These are phyloP conservation scores for Polypterus bichir DNA, from an alignment of 2,113 vertebrate genomes.

Conservation along the genomic window DNA sequence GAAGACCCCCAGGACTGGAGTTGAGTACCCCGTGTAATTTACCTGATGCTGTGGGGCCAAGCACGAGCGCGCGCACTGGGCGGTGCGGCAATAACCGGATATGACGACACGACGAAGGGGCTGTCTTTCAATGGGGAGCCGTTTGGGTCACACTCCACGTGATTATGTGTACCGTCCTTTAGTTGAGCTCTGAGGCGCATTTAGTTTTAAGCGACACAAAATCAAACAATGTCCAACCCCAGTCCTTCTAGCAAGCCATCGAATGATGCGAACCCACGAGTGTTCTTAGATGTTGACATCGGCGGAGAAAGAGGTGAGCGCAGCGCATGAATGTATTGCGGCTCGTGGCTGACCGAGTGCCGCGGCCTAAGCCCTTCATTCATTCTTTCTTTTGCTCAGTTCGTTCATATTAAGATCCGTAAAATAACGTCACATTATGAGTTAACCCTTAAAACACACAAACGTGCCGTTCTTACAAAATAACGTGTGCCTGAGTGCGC, in stretches of 20 bases:
- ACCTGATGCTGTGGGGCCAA: neutral
- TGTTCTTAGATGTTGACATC: conserved; percentile 76
- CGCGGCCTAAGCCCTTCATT: no score
- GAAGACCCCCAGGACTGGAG: no score
- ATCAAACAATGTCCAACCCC: conserved; percentile 34
- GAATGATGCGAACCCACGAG: conserved; percentile 55
- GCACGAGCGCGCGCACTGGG: neutral
- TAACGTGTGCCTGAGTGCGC: no score
- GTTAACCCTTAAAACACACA: no score
- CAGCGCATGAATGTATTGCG: neutral
- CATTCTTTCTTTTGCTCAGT: no score
- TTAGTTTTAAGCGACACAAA: neutral
- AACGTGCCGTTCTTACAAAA: no score
- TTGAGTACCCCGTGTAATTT: no score
- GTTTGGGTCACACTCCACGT: neutral
- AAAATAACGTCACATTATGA: no score
- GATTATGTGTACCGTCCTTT: no score
- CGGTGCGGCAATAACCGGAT: neutral
- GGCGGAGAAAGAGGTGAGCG: conserved; percentile 65
- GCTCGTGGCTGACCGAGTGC: neutral
- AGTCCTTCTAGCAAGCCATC: conserved; percentile 45
- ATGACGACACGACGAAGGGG: neutral
- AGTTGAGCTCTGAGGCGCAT: no score
- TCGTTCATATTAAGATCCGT: no score
- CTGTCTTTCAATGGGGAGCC: neutral